Conservation (phyloP, 92 coral and sea anemone species). For the Phenganax subtilis region DNA sequence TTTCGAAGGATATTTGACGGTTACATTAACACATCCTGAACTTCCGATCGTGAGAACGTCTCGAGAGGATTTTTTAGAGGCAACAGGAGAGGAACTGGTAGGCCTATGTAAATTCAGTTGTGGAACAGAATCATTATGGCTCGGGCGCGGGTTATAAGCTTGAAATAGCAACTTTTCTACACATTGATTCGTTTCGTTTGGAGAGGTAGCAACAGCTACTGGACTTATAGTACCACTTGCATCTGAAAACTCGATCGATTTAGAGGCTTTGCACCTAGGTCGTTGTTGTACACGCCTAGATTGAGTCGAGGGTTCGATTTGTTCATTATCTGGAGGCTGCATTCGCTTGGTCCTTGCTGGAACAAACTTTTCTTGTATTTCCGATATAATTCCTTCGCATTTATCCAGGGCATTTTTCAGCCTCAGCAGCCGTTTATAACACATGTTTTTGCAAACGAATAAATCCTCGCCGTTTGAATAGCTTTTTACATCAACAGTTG, state of each 20-base stretch:
- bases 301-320: neutral
- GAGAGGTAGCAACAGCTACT: neutral
- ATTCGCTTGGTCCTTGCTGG: neutral
- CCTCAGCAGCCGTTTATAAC: slow-evolving; percentile 44
- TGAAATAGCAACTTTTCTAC: neutral
- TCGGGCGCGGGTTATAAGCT: neutral
- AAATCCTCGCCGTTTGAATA: too few relatives aligned
- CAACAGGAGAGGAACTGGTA: neutral
- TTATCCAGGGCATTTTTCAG: slow-evolving; percentile 34
- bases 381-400: slow-evolving; percentile 2
- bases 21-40: neutral
- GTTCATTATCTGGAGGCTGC: neutral
- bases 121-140: neutral
- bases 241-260: neutral
- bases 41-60: neutral
- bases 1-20: slow-evolving; percentile 45
- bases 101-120: neutral
- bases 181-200: neutral
- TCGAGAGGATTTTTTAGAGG: neutral
- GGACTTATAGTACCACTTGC: neutral
- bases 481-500: slow-evolving; percentile 13
- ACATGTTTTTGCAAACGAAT: neutral
- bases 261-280: slow-evolving; percentile 2
- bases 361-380: slow-evolving; percentile 17
- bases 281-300: slow-evolving; percentile 2